Conservation (phyloP, 2,797 vertebrate genomes). For the Anguilla pacifica region DNA sequence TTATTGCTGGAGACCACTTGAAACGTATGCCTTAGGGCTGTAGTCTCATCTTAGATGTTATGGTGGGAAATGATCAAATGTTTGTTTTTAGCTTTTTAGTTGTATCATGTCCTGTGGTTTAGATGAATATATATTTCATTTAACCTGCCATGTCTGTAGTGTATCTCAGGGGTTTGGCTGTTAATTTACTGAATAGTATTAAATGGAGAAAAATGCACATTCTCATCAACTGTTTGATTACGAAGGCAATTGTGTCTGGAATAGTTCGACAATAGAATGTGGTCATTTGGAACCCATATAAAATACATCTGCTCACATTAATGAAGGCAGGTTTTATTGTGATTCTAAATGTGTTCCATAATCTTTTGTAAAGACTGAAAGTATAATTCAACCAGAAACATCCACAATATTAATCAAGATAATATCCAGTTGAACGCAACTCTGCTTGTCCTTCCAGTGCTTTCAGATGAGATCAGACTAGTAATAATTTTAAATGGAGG, state of each 20-base stretch:
- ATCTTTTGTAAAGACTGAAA: neutral
- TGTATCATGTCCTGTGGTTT: neutral
- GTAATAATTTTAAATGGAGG: neutral
- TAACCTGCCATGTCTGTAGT: neutral
- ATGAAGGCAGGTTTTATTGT: neutral
- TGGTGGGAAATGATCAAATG: neutral
- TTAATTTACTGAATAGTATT: neutral
- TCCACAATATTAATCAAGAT: neutral
- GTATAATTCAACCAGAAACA: neutral
- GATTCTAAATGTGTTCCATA: neutral
- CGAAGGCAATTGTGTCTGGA: neutral
- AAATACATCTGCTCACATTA: neutral
- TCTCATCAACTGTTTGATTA: slow-evolving; percentile 6
- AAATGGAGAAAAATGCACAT: neutral
- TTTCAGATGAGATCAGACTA: neutral
- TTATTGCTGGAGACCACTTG: neutral
- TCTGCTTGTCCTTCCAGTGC: neutral
- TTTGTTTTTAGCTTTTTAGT: slow-evolving; percentile 5
- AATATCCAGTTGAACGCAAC: neutral
- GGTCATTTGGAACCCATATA: neutral
- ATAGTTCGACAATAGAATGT: neutral
- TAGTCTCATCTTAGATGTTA: neutral
- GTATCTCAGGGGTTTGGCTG: neutral
- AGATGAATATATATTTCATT: neutral
- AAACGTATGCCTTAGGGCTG: neutral